A percentile compares a stretch with the other conserved stretches of the same genome.
Conservation (phyloP, 2,888 invertebrate species). For the Allophyes oxyacanthae region DNA sequence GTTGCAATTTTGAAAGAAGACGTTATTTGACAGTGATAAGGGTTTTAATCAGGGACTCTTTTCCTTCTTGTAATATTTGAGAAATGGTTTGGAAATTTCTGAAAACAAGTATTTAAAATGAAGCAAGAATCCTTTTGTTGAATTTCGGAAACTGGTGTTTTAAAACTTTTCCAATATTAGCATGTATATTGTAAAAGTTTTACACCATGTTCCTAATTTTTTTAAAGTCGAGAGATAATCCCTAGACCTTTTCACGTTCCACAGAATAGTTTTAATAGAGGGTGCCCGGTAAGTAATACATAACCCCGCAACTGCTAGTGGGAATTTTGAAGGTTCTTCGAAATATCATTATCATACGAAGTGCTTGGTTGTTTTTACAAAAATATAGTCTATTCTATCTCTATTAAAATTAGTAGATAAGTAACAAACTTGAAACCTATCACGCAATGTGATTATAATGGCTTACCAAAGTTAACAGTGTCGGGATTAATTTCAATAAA, state of each 20-base stretch:
- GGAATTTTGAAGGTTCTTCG: too few relatives aligned
- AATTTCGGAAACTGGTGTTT: too few relatives aligned
- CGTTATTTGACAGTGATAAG: background rate
- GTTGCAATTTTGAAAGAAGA: constrained; percentile 22
- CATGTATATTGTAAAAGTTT: too few relatives aligned
- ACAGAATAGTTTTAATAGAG: background rate
- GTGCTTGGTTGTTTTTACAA: too few relatives aligned
- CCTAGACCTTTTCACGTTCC: background rate
- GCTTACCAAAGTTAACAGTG: constrained; percentile 54
- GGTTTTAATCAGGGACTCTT: constrained; percentile 1
- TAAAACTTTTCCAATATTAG: too few relatives aligned
- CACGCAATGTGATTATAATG: constrained; percentile 42
- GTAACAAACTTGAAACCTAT: constrained; percentile 18
- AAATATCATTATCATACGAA: too few relatives aligned
- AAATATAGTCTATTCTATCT: too few relatives aligned
- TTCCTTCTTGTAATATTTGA: background rate
- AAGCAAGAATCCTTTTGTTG: too few relatives aligned
- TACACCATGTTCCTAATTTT: background rate
- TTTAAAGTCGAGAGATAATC: background rate
- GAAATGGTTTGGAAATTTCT: too few relatives aligned
- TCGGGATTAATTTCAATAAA: constrained; percentile 61
- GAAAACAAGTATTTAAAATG: too few relatives aligned
- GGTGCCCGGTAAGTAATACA: too few relatives aligned
- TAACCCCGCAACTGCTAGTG: too few relatives aligned
- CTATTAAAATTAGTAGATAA: constrained; percentile 9